Evolutionary conservation across 2,113 vertebrate genomes (phyloP), one percentile per base, ranked within the genome.

Genomic region (Gracilinanus agilis): DNA sequence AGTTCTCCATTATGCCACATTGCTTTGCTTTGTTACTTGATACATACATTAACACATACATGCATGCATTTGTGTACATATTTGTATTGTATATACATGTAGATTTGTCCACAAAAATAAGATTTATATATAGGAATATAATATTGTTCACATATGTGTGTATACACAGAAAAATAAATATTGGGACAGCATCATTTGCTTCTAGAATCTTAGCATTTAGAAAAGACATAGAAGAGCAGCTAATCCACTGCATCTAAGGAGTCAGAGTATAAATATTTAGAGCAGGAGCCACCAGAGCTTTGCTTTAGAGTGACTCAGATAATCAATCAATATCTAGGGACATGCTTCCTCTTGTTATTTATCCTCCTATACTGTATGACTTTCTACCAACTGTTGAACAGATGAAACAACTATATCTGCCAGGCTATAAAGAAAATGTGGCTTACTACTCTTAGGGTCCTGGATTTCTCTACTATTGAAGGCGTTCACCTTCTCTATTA

Each of bases 221-320:
- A 75, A n/a, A 75, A 11, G 13, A n/a, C 34, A n/a, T n/a, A 0
- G 34, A 4, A 19, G 0, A 40, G 2, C 0, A 23, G 34, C n/a
- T 8, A 40, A 21, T 40, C 13, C n/a, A 83, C 40, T 21, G 16
- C 16, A 83, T 40, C 9, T 83, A 83, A 83, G 40, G 34, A 40
- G 29, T 67, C 13, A 67, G 29, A 67, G 12, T 1, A 67, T 40
- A 83, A 21, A 40, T 55, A 55, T 3, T 55, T 83, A 83, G 34
- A 7, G 16, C 67, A 83, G 16, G 5, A 83, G 1, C 5, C 19
- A 40, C 67, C 34, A 75, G 11, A 27, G 11, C 34, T 16, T 75
- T n/a, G 16, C 13, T 1, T 5, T 5, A 40, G n/a, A 6, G 19
- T 21, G 34, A 9, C n/a, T 83, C 67, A 21, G 34, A 23, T 83